A percentile compares a stretch with the other conserved stretches of the same genome.
phyloP scores from a whole-genome alignment of 2,113 vertebrate species.

The Epinephelus cyanopodus region DNA sequence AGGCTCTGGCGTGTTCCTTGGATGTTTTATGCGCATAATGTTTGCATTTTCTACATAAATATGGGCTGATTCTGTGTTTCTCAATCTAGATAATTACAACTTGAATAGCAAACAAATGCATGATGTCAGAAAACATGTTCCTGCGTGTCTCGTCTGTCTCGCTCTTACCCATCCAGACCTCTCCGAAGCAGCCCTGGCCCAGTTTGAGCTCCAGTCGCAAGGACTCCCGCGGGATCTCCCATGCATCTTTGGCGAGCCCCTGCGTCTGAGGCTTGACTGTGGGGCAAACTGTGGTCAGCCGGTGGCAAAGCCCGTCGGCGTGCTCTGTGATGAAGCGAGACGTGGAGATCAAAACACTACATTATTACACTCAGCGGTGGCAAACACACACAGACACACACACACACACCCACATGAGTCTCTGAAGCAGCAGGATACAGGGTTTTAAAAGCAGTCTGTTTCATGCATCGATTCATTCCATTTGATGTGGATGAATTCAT shows the following conservation, averaged over 20 bases:
- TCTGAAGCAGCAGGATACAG: constrained; percentile 23
- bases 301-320: constrained; percentile 96
- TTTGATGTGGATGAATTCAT: constrained; percentile 50
- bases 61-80: not conserved
- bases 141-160: not conserved
- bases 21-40: not conserved
- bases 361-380: constrained; percentile 20
- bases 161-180: constrained; percentile 98
- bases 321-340: constrained; percentile 86
- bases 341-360: constrained; percentile 21
- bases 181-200: constrained; percentile 98
- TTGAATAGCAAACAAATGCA: constrained; percentile 22
- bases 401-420: not conserved
- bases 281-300: constrained; percentile 95
- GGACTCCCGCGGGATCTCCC: constrained; percentile 98
- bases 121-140: not conserved
- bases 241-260: constrained; percentile 97
- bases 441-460: constrained; percentile 14
- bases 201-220: constrained; percentile 95
- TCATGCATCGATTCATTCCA: constrained; percentile 45
- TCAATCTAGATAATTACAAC: not conserved
- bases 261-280: constrained; percentile 99
- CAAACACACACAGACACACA: not conserved
- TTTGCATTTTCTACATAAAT: constrained; percentile 17
- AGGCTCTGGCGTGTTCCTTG: not conserved